phyloP scores from a whole-genome alignment of 92 coral and sea anemone species.

The Umimayanthus chanpuru region DNA sequence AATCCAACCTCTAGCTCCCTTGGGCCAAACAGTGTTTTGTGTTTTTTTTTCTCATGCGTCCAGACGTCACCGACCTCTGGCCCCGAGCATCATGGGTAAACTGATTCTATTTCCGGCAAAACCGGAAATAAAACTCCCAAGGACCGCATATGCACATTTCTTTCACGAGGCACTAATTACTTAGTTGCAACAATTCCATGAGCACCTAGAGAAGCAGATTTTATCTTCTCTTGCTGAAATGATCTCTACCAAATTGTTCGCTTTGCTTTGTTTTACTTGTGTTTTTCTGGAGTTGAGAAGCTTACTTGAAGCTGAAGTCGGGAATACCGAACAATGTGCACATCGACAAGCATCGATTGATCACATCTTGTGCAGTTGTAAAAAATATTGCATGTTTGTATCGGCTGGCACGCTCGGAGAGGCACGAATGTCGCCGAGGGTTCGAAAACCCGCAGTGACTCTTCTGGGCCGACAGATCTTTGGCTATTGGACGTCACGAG shows the following conservation, averaged over 20 bases:
- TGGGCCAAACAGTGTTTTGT: conserved; percentile 51
- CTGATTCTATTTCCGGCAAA: conserved; percentile 37
- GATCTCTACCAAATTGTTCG: too few species aligned
- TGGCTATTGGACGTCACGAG: not conserved
- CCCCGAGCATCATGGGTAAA: conserved; percentile 66
- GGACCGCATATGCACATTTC: too few species aligned
- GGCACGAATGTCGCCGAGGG: not conserved
- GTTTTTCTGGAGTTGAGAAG: too few species aligned
- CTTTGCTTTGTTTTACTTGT: too few species aligned
- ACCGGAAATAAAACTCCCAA: conserved; percentile 36
- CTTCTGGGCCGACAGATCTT: not conserved
- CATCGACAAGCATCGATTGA: too few species aligned
- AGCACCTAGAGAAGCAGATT: too few species aligned
- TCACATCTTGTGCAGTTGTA: not conserved
- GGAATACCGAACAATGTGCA: too few species aligned
- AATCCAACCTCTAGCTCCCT: conserved; percentile 56
- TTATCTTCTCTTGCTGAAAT: too few species aligned
- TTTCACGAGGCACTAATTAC: too few species aligned
- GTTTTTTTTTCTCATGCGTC: conserved; percentile 57
- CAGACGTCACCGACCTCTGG: conserved; percentile 72
- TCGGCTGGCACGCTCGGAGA: not conserved
- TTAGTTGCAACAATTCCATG: too few species aligned
- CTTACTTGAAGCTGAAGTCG: too few species aligned
- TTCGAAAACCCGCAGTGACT: not conserved
- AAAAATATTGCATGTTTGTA: not conserved